Evolutionary conservation across 2,888 invertebrate species (phyloP), one percentile per base, ranked within the genome.

Genomic region (Nezara viridula): DNA sequence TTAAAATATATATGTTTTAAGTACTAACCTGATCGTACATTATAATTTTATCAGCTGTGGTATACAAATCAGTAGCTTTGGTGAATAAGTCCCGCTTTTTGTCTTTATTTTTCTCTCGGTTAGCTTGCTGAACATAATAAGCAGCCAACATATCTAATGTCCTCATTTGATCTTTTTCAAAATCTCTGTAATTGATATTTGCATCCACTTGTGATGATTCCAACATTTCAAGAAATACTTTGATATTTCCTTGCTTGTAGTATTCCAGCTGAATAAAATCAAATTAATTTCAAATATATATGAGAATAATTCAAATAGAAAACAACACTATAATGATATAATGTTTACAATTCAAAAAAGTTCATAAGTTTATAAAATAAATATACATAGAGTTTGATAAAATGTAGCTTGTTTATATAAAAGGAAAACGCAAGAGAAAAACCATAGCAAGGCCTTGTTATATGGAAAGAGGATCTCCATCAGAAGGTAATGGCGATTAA

Each of bases 21-120:
- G 49, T 60, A 90, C 93, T 92, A 93, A 97, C 97, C 95, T 98
- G 98, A 92, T 99, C 99, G 93, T 99, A 99, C 99, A 99, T 99
- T 92, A 99, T 98, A 93, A 99, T 99, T 94, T 99, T 99, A 93
- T 99, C 99, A 10, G 99, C 99, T 91, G 98, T 98, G 0, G 98
- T 98, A 92, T 99, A 99, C n/a, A 99, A 94, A 87, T 98, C 95
- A 0, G 99, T 99, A 5, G 99, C 99, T 94, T 98, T 98, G 47
- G 97, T 97, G 92, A 99, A 99, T 27, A 98, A 94, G 91, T 99
- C 99, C 90, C 97, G 95, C 92, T 98, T 98, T 92, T 96, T 97
- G 91, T 99, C 99, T 92, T 99, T 98, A 88, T 96, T 96, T 92
- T 98, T 98, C 93, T 99, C 99, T 88, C 96, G 96, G 92, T 98